Conservation (phyloP, 1,140 invertebrate genomes). For the Trichonephila clavipes region DNA sequence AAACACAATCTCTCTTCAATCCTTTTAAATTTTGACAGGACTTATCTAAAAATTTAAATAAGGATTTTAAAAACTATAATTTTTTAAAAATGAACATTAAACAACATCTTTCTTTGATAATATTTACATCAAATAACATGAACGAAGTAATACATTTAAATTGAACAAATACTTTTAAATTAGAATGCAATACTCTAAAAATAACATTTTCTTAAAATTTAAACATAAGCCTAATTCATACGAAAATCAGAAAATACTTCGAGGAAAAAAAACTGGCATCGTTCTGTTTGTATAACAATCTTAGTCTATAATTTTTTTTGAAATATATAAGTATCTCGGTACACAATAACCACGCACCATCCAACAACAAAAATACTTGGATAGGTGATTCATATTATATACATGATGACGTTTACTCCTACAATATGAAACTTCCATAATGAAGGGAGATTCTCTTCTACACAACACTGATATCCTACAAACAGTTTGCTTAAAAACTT, state of each 20-base stretch:
- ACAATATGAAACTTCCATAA: conserved; percentile 3
- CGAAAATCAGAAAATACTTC: neutral
- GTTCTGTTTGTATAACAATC: neutral
- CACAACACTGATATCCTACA: conserved; percentile 38
- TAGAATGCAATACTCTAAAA: no score
- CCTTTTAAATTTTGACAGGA: no score
- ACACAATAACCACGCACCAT: neutral
- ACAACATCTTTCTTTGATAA: no score
- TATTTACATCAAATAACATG: no score
- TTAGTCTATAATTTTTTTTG: neutral
- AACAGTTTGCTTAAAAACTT: conserved; percentile 57
- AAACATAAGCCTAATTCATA: no score
- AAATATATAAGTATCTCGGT: neutral
- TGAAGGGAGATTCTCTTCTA: neutral
- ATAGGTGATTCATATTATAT: conserved; percentile 49
- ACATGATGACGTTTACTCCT: conserved; percentile 46
- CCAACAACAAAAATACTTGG: conserved; percentile 56
- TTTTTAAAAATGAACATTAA: no score
- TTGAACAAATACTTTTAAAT: no score
- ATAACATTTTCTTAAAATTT: no score
- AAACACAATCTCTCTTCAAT: no score
- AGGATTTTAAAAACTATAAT: no score
- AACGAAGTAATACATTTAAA: no score
- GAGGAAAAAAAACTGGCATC: neutral
- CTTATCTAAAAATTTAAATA: no score